Evolutionary conservation across 2,113 vertebrate genomes (phyloP).

Genomic region (Microtus richardsoni): DNA sequence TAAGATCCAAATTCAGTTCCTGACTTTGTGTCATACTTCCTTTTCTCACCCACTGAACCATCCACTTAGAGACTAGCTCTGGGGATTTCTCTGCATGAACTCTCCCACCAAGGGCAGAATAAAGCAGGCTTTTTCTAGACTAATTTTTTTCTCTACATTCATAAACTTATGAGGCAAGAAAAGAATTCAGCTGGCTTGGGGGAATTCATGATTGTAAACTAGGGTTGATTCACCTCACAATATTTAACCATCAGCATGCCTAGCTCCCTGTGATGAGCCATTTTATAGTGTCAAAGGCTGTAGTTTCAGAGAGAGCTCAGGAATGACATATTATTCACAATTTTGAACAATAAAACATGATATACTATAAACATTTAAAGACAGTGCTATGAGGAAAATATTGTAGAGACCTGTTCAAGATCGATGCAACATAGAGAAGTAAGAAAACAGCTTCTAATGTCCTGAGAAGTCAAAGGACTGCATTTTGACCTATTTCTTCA

Average conservation of each 20-base stretch:
- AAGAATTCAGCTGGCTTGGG: not conserved
- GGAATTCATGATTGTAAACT: not conserved
- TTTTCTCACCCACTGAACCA: not conserved
- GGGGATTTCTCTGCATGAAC: not conserved
- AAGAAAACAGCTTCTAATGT: not conserved
- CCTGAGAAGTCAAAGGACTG: not conserved
- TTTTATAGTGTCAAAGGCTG: not conserved
- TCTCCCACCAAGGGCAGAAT: not conserved
- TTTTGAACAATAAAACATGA: not conserved
- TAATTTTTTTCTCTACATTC: not conserved
- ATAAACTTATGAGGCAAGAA: not conserved
- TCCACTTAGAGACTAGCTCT: not conserved
- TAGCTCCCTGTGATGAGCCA: not conserved
- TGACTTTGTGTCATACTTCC: not conserved
- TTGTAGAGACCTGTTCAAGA: not conserved
- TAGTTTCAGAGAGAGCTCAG: not conserved
- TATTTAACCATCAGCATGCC: conserved; percentile 7
- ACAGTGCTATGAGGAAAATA: not conserved
- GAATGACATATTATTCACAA: not conserved
- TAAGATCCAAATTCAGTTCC: not conserved
- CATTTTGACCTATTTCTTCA: not conserved
- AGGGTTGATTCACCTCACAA: not conserved
- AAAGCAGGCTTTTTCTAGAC: not conserved
- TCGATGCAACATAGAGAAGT: not conserved
- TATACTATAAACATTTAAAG: not conserved